Evolutionary conservation across 2,797 vertebrate genomes (phyloP).

Genomic region (Myotis findleyi): DNA sequence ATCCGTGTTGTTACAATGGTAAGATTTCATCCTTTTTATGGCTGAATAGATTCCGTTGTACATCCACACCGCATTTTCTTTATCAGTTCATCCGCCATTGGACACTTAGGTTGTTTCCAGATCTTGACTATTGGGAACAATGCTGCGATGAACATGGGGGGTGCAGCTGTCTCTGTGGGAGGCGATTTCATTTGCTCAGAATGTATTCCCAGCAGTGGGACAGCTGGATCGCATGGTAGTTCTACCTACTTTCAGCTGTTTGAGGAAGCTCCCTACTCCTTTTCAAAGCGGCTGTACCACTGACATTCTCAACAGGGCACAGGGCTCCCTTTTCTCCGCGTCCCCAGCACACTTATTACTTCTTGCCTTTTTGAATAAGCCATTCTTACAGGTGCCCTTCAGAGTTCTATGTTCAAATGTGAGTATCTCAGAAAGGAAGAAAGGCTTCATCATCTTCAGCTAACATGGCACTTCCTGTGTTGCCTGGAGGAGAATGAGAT

Average conservation of each 20-base stretch:
- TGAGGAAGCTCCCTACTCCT: background rate
- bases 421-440: background rate
- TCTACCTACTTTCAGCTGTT: background rate
- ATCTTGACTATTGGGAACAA: background rate
- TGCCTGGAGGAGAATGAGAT: background rate
- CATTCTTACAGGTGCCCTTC: background rate
- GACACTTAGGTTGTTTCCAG: background rate
- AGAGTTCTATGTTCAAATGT: background rate
- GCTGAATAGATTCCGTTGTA: background rate
- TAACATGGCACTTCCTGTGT: background rate
- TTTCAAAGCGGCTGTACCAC: accelerated
- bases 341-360: no score
- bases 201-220: background rate
- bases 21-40: no score
- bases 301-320: background rate
- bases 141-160: accelerated
- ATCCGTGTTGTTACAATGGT: background rate
- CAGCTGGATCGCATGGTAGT: background rate
- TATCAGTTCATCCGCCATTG: accelerated
- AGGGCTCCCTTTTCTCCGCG: background rate
- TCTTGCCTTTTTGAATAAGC: background rate
- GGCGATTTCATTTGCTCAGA: background rate
- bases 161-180: background rate
- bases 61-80: background rate
- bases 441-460: background rate